Percentiles rank a stretch among this genome's conserved stretches.
Conservation (phyloP, 2,113 vertebrate species). For the Petroica traversi region DNA sequence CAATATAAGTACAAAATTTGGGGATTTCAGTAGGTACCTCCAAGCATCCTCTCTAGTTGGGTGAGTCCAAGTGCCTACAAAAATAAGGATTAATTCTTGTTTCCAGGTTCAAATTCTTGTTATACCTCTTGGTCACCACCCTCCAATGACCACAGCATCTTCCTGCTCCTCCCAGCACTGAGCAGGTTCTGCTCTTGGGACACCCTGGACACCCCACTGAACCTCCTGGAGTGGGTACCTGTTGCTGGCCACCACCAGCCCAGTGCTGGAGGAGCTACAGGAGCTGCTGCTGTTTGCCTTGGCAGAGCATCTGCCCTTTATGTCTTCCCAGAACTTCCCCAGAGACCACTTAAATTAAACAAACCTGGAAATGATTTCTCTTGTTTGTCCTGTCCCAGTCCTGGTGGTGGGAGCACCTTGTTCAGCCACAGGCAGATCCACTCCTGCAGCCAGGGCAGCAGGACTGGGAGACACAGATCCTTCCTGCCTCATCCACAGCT, state of each 20-base stretch:
- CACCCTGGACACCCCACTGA: fast-evolving
- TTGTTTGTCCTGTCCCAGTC: background rate
- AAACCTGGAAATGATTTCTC: background rate
- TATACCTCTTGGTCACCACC: fast-evolving
- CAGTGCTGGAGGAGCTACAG: background rate
- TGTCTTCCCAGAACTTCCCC: background rate
- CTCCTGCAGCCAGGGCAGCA: fast-evolving
- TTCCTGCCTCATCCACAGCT: background rate
- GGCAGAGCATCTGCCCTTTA: background rate
- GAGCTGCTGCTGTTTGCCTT: background rate
- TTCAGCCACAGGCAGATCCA: fast-evolving
- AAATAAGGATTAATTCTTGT: background rate
- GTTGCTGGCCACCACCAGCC: background rate
- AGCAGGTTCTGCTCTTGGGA: background rate
- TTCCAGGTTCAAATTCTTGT: fast-evolving
- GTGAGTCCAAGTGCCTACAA: fast-evolving
- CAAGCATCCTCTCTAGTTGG: background rate
- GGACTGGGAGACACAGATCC: background rate
- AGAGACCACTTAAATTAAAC: background rate
- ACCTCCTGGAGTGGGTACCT: background rate
- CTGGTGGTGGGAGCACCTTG: fast-evolving
- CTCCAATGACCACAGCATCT: background rate
- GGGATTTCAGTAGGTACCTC: background rate
- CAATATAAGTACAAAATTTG: fast-evolving
- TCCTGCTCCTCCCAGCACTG: fast-evolving